Evolutionary conservation across 2,888 invertebrate species (phyloP).

Genomic region (Sesamia inferens): DNA sequence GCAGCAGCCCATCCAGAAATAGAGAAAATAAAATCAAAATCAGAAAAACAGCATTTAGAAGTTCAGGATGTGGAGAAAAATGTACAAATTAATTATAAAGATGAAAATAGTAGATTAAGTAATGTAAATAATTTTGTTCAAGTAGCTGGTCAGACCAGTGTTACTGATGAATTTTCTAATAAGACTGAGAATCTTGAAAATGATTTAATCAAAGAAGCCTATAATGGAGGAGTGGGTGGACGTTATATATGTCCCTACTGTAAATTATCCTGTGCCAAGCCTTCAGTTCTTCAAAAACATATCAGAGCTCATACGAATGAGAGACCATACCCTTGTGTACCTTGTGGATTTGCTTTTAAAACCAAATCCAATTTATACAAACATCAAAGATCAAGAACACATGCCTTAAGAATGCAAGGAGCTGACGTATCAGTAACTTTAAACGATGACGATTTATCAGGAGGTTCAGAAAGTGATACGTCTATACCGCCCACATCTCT

Average conservation of each 20-base stretch:
- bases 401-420: constrained; percentile 92
- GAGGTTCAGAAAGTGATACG: constrained; percentile 91
- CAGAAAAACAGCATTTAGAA: constrained; percentile 73
- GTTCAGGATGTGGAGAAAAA: constrained; percentile 80
- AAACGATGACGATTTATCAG: constrained; percentile 90
- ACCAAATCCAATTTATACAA: constrained; percentile 98
- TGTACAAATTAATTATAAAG: constrained; percentile 89
- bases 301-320: constrained; percentile 98
- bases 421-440: constrained; percentile 87
- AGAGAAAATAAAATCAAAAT: constrained; percentile 82
- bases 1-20: constrained; percentile 87
- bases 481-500: constrained; percentile 83
- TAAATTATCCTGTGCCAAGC: constrained; percentile 96
- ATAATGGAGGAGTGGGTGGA: constrained; percentile 87
- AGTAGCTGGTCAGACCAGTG: constrained; percentile 89
- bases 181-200: constrained; percentile 89
- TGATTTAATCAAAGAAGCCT: constrained; percentile 87
- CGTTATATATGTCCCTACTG: constrained; percentile 97
- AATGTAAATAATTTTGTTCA: constrained; percentile 87
- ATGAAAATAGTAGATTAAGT: constrained; percentile 86
- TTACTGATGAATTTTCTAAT: constrained; percentile 88
- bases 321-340: constrained; percentile 96
- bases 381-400: constrained; percentile 94
- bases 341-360: constrained; percentile 98
- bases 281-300: constrained; percentile 98